Evolutionary conservation across 1,140 invertebrate genomes (phyloP).

Genomic region (Periplaneta americana): DNA sequence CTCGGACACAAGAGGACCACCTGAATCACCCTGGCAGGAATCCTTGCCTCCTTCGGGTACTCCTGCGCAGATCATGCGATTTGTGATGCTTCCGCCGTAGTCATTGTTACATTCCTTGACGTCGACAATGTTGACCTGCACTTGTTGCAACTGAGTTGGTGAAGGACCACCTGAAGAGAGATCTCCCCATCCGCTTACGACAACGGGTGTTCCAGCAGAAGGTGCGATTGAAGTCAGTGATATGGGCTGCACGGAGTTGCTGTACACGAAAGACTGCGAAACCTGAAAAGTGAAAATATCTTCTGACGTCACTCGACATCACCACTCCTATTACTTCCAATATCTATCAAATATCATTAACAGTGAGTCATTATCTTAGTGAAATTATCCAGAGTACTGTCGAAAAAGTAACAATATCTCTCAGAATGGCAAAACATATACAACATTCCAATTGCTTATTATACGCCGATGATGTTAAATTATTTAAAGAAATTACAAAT

Average conservation of each 20-base stretch:
- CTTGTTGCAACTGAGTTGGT: background rate
- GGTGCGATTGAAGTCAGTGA: background rate
- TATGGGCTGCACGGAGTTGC: background rate
- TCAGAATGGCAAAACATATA: too few species aligned
- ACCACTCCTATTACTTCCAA: too few species aligned
- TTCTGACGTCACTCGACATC: too few species aligned
- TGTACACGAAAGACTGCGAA: background rate
- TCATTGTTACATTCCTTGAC: conserved; percentile 3
- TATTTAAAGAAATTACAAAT: too few species aligned
- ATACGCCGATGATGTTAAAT: too few species aligned
- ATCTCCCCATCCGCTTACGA: background rate
- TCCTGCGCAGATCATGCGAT: conserved; percentile 30
- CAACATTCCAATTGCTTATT: too few species aligned
- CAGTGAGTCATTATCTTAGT: too few species aligned
- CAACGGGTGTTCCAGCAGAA: background rate
- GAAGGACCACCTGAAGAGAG: background rate
- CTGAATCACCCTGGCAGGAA: conserved; percentile 43
- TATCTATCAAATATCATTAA: too few species aligned
- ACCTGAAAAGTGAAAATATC: too few species aligned
- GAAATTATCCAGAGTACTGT: too few species aligned
- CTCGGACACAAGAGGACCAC: conserved; percentile 45
- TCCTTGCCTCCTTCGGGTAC: conserved; percentile 25
- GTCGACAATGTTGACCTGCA: background rate
- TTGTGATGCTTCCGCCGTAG: conserved; percentile 23
- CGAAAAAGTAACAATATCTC: too few species aligned